A percentile compares a stretch with the other conserved stretches of the same genome.
phyloP scores from a whole-genome alignment of 2,888 invertebrate species.

The Candidula unifasciata region DNA sequence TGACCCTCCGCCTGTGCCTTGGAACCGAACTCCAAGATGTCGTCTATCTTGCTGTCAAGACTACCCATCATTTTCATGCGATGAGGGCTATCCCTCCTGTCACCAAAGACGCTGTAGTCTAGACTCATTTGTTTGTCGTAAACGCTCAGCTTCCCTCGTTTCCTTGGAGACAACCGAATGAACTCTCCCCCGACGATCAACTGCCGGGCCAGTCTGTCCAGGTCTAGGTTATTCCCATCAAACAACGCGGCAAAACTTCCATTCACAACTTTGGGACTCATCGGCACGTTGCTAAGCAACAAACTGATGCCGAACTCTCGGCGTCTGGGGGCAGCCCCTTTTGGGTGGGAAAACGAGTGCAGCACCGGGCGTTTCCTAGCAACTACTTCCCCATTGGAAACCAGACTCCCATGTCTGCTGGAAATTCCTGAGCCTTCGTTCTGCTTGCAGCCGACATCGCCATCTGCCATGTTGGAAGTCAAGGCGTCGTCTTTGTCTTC shows the following conservation, averaged over 20 bases:
- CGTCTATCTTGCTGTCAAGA: constrained; percentile 76
- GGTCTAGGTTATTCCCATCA: constrained; percentile 62
- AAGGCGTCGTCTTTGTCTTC: constrained; percentile 29
- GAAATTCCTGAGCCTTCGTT: neutral
- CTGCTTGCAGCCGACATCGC: constrained; percentile 1
- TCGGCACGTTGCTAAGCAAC: constrained; percentile 93
- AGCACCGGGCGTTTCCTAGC: constrained; percentile 23
- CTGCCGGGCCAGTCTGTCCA: constrained; percentile 46
- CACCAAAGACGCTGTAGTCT: constrained; percentile 62
- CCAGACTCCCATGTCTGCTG: neutral
- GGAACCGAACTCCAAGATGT: constrained; percentile 71
- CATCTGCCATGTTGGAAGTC: neutral
- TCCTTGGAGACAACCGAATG: constrained; percentile 70
- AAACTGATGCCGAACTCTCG: constrained; percentile 91
- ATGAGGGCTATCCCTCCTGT: constrained; percentile 57
- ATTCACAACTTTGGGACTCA: constrained; percentile 93
- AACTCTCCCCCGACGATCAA: constrained; percentile 42
- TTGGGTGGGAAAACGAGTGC: constrained; percentile 45
- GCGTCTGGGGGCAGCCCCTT: neutral
- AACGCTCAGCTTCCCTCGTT: constrained; percentile 69
- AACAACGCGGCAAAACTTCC: constrained; percentile 78
- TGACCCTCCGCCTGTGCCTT: constrained; percentile 28
- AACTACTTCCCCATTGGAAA: neutral
- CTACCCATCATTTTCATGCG: constrained; percentile 70
- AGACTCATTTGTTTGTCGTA: constrained; percentile 74